Evolutionary conservation across 2,113 vertebrate species (phyloP).

Genomic region (Platanista minor): DNA sequence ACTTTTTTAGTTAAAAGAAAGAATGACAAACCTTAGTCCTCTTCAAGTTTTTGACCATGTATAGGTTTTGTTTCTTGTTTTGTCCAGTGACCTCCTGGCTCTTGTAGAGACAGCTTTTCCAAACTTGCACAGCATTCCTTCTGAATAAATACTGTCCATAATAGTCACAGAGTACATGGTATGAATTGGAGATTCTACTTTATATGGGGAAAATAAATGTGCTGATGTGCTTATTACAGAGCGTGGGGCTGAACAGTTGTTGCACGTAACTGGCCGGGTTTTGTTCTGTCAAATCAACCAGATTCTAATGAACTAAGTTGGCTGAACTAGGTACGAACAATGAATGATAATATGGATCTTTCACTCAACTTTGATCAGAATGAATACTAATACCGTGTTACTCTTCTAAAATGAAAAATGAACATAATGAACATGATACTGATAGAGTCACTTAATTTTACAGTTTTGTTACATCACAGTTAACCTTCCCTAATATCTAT

Average conservation of each 20-base stretch:
- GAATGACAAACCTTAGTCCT: neutral
- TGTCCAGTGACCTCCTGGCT: conserved; percentile 59
- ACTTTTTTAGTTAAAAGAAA: neutral
- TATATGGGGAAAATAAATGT: conserved; percentile 65
- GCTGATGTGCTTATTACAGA: conserved; percentile 65
- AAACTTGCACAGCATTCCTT: conserved; percentile 73
- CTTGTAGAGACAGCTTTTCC: conserved; percentile 58
- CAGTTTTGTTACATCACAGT: neutral
- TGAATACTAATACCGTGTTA: neutral
- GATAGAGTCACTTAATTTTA: neutral
- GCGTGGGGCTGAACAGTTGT: conserved; percentile 5
- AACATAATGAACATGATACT: neutral
- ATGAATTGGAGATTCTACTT: conserved; percentile 70
- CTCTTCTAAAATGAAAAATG: neutral
- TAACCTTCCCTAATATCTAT: neutral
- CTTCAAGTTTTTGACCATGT: conserved; percentile 64
- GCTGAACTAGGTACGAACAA: neutral
- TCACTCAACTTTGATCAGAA: neutral
- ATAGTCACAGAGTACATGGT: conserved; percentile 69
- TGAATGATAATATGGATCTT: neutral
- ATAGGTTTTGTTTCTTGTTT: conserved; percentile 55
- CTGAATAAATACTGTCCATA: conserved; percentile 67
- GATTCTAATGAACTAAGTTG: conserved; percentile 45
- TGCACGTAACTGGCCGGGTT: conserved; percentile 17
- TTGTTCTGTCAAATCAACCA: conserved; percentile 18